These are phyloP conservation scores for Platanista minor DNA, from an alignment of 2,113 vertebrate genomes.

Conservation along the genomic window DNA sequence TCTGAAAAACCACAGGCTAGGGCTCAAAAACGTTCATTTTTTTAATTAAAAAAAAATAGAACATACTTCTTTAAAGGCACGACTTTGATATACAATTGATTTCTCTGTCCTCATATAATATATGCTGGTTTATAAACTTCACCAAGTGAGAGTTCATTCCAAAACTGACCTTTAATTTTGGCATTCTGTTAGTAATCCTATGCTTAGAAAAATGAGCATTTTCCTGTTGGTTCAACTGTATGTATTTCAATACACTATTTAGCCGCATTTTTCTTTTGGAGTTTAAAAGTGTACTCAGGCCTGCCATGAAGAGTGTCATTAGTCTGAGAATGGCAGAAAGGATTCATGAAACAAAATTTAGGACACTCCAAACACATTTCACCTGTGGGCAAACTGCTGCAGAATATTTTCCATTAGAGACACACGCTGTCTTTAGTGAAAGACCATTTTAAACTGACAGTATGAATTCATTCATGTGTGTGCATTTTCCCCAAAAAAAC, in stretches of 20 bases:
- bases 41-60: neutral
- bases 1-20: neutral
- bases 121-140: constrained; percentile 40
- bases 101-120: neutral
- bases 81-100: neutral
- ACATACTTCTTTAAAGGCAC: constrained; percentile 10
- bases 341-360: constrained; percentile 49
- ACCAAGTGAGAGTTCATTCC: constrained; percentile 2
- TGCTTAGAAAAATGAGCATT: constrained; percentile 61
- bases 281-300: constrained; percentile 68
- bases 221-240: constrained; percentile 54
- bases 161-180: constrained; percentile 72
- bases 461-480: constrained; percentile 57
- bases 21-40: neutral
- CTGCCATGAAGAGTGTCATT: constrained; percentile 61
- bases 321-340: constrained; percentile 71
- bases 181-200: constrained; percentile 47
- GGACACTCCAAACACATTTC: constrained; percentile 73
- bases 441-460: constrained; percentile 67
- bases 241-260: constrained; percentile 74
- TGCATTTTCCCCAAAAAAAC: constrained; percentile 45
- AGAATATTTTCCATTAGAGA: constrained; percentile 61
- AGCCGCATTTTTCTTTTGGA: constrained; percentile 57
- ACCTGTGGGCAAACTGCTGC: constrained; percentile 45
- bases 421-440: constrained; percentile 59